These are phyloP conservation scores for Phenacoccus solenopsis DNA, from an alignment of 1,140 invertebrate genomes.

Conservation along the genomic window DNA sequence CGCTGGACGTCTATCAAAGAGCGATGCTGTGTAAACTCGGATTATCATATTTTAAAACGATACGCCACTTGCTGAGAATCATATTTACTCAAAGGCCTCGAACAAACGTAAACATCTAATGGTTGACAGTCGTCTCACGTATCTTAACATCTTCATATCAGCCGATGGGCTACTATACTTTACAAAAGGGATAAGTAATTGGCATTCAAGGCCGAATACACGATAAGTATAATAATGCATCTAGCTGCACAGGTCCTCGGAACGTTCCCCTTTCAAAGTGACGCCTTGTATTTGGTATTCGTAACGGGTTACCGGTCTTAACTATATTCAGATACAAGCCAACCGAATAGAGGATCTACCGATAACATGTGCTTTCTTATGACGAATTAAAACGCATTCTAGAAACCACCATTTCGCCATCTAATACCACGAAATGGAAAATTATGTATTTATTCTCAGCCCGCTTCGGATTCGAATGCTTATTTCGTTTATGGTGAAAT, in stretches of 20 bases:
- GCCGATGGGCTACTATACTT: background rate
- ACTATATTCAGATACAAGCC: no score
- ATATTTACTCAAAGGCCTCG: background rate
- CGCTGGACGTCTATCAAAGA: background rate
- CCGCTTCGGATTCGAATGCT: no score
- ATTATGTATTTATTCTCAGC: no score
- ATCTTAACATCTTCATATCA: background rate
- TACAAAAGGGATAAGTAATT: constrained; percentile 3
- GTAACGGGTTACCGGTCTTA: background rate
- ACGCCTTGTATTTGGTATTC: background rate
- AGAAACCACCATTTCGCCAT: no score
- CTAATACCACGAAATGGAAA: no score
- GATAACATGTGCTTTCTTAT: no score
- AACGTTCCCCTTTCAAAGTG: background rate
- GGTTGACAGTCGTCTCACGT: background rate
- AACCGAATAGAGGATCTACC: no score
- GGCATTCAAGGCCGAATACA: constrained; percentile 1
- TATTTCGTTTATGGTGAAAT: no score
- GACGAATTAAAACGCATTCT: no score
- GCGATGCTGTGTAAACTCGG: background rate
- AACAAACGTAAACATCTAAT: background rate
- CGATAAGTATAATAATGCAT: background rate
- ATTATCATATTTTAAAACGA: background rate
- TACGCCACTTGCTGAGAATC: background rate
- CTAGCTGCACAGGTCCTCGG: background rate